phyloP scores from a whole-genome alignment of 2,113 vertebrate genomes.

The Pachycephala philippinensis region DNA sequence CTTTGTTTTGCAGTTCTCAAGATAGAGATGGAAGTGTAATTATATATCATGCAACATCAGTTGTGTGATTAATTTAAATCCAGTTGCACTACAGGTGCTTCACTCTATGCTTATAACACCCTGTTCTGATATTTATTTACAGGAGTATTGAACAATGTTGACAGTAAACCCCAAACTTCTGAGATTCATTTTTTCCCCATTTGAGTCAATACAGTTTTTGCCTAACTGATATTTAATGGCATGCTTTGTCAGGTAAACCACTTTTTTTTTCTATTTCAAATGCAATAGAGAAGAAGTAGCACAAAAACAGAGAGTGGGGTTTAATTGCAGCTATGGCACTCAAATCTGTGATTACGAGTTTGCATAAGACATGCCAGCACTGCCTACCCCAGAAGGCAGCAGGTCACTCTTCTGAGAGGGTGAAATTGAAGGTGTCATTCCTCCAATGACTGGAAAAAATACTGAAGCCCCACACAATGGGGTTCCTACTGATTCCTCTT shows the following conservation, averaged over 20 bases:
- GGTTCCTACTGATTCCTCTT: neutral
- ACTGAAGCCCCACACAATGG: accelerated
- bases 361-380: neutral
- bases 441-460: neutral
- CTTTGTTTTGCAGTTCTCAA: neutral
- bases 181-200: neutral
- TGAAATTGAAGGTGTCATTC: neutral
- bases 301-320: neutral
- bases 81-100: neutral
- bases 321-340: neutral
- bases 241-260: neutral
- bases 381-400: neutral
- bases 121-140: neutral
- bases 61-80: neutral
- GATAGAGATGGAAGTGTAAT: neutral
- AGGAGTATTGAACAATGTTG: neutral
- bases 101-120: neutral
- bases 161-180: neutral
- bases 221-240: neutral
- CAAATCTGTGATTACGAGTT: neutral
- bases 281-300: neutral
- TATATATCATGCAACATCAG: neutral
- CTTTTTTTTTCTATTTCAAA: neutral
- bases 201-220: neutral
- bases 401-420: neutral